Evolutionary conservation across 2,888 invertebrate species (phyloP).

Genomic region (Macaria liturata): DNA sequence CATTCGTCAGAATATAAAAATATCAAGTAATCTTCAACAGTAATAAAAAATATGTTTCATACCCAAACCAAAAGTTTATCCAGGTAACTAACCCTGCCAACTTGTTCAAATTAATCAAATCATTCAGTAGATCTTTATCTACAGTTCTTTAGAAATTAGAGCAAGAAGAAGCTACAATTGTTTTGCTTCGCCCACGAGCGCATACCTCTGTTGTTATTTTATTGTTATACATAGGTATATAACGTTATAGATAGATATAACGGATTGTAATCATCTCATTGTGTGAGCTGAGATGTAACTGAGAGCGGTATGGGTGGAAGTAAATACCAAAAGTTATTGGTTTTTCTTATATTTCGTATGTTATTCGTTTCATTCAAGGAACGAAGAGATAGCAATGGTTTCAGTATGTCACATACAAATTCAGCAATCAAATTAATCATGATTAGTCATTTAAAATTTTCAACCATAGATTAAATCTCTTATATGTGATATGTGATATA

Average conservation of each 20-base stretch:
- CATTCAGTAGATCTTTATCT: constrained; percentile 69
- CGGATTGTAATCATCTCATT: constrained; percentile 82
- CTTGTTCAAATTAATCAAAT: constrained; percentile 81
- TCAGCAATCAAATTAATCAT: too few species aligned
- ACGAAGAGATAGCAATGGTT: too few species aligned
- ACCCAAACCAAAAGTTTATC: too few species aligned
- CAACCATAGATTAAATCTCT: too few species aligned
- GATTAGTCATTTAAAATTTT: too few species aligned
- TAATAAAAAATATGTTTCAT: too few species aligned
- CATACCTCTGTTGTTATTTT: constrained; percentile 69
- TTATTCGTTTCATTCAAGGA: too few species aligned
- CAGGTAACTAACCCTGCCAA: constrained; percentile 9
- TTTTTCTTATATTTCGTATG: too few species aligned
- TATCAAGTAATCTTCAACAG: too few species aligned
- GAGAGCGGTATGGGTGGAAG: constrained; percentile 41
- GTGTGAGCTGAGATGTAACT: constrained; percentile 76
- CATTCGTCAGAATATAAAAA: too few species aligned
- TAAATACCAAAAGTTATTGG: constrained; percentile 40
- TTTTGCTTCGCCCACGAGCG: constrained; percentile 79
- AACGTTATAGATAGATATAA: constrained; percentile 49
- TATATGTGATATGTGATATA: too few species aligned
- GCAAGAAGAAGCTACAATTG: constrained; percentile 76
- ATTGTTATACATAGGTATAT: constrained; percentile 65
- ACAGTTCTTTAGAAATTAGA: constrained; percentile 76
- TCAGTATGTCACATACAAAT: too few species aligned